Evolutionary conservation across 1,140 invertebrate genomes (phyloP), one percentile per base, ranked within the genome.

Genomic region (Lasaia peninsularis): DNA sequence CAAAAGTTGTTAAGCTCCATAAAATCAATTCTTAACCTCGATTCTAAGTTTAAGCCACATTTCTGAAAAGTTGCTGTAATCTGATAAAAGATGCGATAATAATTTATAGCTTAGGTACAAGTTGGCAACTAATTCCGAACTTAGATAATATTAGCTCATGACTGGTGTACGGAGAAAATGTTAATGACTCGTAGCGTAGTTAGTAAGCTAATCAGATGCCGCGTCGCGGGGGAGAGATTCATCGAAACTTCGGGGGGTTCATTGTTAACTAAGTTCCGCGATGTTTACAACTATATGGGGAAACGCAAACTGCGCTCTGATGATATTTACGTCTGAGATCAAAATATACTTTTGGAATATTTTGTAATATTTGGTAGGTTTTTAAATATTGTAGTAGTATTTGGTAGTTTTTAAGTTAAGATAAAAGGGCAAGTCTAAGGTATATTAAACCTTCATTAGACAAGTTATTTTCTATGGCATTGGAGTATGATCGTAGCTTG

Each of bases 181-280:
- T 48, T 48, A 48, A 48, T 48, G 44, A 48, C 44, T 48, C 44
- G 44, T 11, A 21, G 44, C 20, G 16, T 48, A 48, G 44, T 48
- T 48, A 48, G 44, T 48, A 48, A 48, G 44, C 20, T 48, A 48
- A 48, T 48, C 44, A 48, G 44, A 48, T 16, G 40, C 60, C 20
- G 51, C 44, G 44, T 48, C 44, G 20, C 44, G 21, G 20, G 44
- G n/a, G 44, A 18, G 44, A 48, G 18, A 48, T 48, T 56, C 14
- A 64, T 48, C 1, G 56, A 62, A 4, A 49, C 2, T n/a, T 62
- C 11, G 10, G 44, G 21, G 44, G 20, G 44, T 48, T 48, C 44
- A 48, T 48, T 48, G 44, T 48, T 16, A 48, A 21, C 44, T 48
- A 21, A 48, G 44, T 48, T 48, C 21, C 9, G 20, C 18, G 20